phyloP scores from a whole-genome alignment of 2,113 vertebrate genomes.

The Psophia crepitans region DNA sequence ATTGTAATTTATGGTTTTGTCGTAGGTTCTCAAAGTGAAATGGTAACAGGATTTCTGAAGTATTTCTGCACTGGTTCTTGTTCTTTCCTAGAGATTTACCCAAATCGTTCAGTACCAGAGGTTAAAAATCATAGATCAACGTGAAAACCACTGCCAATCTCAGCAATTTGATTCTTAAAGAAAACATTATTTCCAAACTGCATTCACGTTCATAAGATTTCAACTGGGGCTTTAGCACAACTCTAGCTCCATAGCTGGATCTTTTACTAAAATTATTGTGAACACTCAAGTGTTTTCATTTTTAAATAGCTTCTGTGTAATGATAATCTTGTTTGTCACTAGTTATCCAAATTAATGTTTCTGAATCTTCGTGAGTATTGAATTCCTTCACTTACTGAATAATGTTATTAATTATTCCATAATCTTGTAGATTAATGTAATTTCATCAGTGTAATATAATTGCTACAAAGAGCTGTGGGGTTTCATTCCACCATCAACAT shows the following conservation, averaged over 20 bases:
- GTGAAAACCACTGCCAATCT: background rate
- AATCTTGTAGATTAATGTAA: background rate
- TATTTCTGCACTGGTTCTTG: background rate
- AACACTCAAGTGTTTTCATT: background rate
- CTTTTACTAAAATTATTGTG: background rate
- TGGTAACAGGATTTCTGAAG: background rate
- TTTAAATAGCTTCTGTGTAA: background rate
- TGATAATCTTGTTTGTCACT: background rate
- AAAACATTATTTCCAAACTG: background rate
- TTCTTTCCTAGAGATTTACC: background rate
- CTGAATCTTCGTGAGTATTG: background rate
- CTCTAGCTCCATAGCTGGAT: background rate
- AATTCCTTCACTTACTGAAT: background rate
- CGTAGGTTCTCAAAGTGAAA: background rate
- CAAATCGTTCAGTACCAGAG: background rate
- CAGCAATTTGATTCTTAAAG: background rate
- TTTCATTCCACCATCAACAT: background rate
- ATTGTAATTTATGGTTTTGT: too few relatives aligned
- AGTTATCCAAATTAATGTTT: background rate
- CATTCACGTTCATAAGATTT: background rate
- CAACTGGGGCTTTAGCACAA: background rate
- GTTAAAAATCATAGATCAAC: background rate
- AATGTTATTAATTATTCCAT: background rate
- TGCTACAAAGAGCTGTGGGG: background rate
- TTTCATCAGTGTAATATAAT: background rate